phyloP scores from a whole-genome alignment of 2,113 vertebrate genomes.

The Pogona vitticeps region DNA sequence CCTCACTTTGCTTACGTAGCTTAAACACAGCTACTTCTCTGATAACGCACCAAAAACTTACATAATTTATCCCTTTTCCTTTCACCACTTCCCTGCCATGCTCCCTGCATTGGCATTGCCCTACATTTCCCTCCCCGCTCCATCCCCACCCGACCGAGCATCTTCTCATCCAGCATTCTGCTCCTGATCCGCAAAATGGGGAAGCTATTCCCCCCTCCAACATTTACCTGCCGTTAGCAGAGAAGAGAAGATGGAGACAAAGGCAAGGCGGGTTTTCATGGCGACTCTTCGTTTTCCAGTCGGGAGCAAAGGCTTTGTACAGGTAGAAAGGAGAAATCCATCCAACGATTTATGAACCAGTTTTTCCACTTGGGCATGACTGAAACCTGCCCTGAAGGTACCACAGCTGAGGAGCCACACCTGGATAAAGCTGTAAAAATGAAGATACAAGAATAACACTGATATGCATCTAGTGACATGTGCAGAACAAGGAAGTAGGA shows the following conservation, averaged over 20 bases:
- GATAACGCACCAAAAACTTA: too few relatives aligned
- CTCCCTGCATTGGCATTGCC: too few relatives aligned
- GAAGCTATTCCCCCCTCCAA: neutral
- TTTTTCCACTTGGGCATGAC: neutral
- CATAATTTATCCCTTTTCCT: neutral
- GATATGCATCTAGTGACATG: neutral
- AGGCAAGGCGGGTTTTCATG: neutral
- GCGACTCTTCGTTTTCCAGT: neutral
- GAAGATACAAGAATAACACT: neutral
- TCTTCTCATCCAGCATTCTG: too few relatives aligned
- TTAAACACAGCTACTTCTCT: too few relatives aligned
- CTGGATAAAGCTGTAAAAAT: neutral
- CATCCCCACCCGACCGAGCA: too few relatives aligned
- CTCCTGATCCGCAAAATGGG: too few relatives aligned
- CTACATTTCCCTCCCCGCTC: too few relatives aligned
- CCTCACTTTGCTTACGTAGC: neutral
- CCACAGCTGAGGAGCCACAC: neutral
- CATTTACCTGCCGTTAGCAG: conserved; percentile 1
- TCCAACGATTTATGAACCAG: neutral
- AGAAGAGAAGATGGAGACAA: neutral
- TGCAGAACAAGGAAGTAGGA: neutral
- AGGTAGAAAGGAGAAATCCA: neutral
- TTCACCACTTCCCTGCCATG: neutral
- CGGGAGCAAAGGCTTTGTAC: neutral
- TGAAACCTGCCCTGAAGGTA: neutral